Evolutionary conservation across 1,140 invertebrate species (phyloP), one percentile per base, ranked within the genome.

Genomic region (Medauroidea extradentata): DNA sequence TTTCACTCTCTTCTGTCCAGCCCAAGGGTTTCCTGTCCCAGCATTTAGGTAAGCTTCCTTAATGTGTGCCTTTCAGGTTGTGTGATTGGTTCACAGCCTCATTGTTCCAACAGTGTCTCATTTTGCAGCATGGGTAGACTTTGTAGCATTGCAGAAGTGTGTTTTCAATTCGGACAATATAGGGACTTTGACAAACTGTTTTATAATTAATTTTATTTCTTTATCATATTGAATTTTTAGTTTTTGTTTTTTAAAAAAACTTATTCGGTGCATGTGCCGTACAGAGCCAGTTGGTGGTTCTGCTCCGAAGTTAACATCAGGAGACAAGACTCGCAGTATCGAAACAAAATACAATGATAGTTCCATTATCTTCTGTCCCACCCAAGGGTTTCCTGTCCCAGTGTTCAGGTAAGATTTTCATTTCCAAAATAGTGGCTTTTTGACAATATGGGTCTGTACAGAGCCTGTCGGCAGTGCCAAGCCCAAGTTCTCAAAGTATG

Each of bases 391-490:
- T 29, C 62, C 64, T 50, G 43, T 59, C 23, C 62, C 64, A 43
- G 34, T 16, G 13, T 63, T 56, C 49, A 61, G 56, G 64, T 86
- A 80, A 75, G 18, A 25, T 48, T 34, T 57, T 43, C 25, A 34
- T 29, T 24, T 48, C 49, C 24, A 59, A 60, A 51, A 60, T 53
- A 9, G 29, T 21, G 39, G 25, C 2, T 42, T 41, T 18, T 11
- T 27, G 25, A n/a, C 11, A 19, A 57, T 52, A 34, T 16, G 34
- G n/a, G 21, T 60, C 42, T 38, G 78, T 76, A 67, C 77, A 89
- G 87, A 90, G 73, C 86, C 87, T 59, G 82, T 88, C 62, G 85
- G 84, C 69, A 83, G 81, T 52, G 87, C 87, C 57, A 80, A 83
- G 44, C 89, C 89, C 24, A 88, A 87, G 74, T 82, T 92, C 71